Evolutionary conservation across 2,113 vertebrate species (phyloP), one percentile per base, ranked within the genome.

Genomic region (Megaceryle maxima): DNA sequence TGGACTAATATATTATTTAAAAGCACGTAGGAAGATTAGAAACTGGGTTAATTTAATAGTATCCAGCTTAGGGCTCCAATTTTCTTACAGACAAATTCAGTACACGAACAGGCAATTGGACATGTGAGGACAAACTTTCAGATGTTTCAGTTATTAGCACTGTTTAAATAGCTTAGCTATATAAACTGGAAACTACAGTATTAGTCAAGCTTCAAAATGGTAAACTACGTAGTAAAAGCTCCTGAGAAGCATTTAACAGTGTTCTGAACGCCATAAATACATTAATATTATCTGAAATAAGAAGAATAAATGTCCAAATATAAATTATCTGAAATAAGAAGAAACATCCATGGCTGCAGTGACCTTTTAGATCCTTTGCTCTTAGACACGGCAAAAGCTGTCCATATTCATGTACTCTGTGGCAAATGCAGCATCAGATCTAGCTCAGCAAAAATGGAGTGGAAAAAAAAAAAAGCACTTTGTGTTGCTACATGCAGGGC

Each of bases 1-100:
- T 90, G 64, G 83, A 77, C 88, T 96, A 88, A 96, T 96, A 78
- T 69, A 94, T 96, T 97, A 96, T 97, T 95, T 95, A 96, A 91
- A 92, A 87, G 70, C 57, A 76, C 0, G 78, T 87, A 86, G 75
- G 94, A 95, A 96, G 92, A 96, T 78, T 92, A 90, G 91, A 97
- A 97, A 96, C 70, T 87, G 43, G 88, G 95, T 92, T 94, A 94
- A 95, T 96, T 95, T 87, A 94, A 78, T 66, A 37, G 77, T 70
- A 83, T 82, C 68, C 95, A 84, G 75, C 96, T 96, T 78, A 78
- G 25, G 79, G 85, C 87, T 90, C 39, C 12, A 80, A 81, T 96
- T 92, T 94, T 77, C 64, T 88, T 64, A 35, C 53, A 94, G 84
- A 82, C 46, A 51, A 96, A 75, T 86, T 94, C 67, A 80, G 29